phyloP scores from a whole-genome alignment of 2,888 invertebrate species.

The Acrocyrtus sp. region DNA sequence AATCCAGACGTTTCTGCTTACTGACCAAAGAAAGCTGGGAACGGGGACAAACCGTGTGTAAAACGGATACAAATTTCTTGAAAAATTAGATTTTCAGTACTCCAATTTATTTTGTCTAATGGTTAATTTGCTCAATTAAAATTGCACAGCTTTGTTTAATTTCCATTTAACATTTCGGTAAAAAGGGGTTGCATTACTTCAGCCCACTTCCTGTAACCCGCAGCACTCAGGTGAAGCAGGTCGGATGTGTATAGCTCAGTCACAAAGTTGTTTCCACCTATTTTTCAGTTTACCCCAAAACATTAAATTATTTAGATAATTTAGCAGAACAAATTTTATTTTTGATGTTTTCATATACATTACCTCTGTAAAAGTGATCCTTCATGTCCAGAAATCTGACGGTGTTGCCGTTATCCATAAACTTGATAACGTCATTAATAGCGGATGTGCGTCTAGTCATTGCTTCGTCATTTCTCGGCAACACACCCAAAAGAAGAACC shows the following conservation, averaged over 20 bases:
- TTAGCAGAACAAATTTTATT: no score
- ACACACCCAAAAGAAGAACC: slow-evolving; percentile 42
- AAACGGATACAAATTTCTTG: no score
- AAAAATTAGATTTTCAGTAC: no score
- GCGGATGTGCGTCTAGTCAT: slow-evolving; percentile 2
- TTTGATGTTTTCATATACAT: no score
- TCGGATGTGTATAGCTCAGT: slow-evolving; percentile 45
- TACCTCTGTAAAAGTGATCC: slow-evolving; percentile 49
- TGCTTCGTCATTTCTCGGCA: slow-evolving; percentile 33
- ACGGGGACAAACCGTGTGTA: no score
- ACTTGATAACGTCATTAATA: slow-evolving; percentile 19
- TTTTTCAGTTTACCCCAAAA: no score
- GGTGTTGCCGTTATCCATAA: slow-evolving; percentile 32
- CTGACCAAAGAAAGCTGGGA: no score
- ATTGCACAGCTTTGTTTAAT: no score
- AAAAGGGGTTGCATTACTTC: slow-evolving; percentile 55
- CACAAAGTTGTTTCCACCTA: slow-evolving; percentile 42
- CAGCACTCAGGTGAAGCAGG: slow-evolving; percentile 47
- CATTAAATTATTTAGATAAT: no score
- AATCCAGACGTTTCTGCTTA: no score
- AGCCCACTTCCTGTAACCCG: slow-evolving; percentile 59
- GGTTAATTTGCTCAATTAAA: no score
- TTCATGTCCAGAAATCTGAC: slow-evolving; percentile 58
- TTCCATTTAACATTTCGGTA: slow-evolving; percentile 52
- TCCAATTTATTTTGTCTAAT: no score